These are phyloP conservation scores for Adelges cooleyi DNA, from an alignment of 1,140 invertebrate species.

Conservation along the genomic window DNA sequence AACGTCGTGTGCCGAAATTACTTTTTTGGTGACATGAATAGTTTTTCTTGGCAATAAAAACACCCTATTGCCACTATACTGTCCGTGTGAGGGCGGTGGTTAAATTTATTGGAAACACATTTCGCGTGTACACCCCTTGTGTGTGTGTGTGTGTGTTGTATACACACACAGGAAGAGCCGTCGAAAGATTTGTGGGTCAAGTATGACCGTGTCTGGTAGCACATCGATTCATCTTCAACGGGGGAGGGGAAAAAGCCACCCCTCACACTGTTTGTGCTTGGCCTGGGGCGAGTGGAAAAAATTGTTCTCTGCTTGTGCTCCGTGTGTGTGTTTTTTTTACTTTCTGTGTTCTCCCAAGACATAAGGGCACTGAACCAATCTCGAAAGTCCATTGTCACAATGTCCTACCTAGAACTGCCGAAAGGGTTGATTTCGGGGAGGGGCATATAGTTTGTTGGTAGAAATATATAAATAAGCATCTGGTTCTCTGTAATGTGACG, in stretches of 20 bases:
- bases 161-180: neutral
- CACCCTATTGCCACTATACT: neutral
- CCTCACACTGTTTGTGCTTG: neutral
- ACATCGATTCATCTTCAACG: slow-evolving; percentile 21
- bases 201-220: neutral
- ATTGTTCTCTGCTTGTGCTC: neutral
- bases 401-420: too few relatives aligned
- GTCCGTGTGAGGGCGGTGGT: neutral
- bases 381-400: too few relatives aligned
- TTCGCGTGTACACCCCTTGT: neutral
- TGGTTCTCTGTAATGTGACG: too few relatives aligned
- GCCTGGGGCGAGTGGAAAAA: neutral
- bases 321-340: too few relatives aligned
- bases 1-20: too few relatives aligned
- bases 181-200: slow-evolving; percentile 24
- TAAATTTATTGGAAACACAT: slow-evolving; percentile 21
- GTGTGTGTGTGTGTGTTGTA: neutral
- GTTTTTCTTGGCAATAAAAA: slow-evolving; percentile 10
- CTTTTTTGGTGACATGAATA: neutral
- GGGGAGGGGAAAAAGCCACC: neutral
- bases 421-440: too few relatives aligned
- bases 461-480: too few relatives aligned
- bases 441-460: too few relatives aligned
- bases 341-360: too few relatives aligned
- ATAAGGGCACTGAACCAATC: too few relatives aligned